Evolutionary conservation across 2,888 invertebrate species (phyloP).

Genomic region (Onchidella celtica): DNA sequence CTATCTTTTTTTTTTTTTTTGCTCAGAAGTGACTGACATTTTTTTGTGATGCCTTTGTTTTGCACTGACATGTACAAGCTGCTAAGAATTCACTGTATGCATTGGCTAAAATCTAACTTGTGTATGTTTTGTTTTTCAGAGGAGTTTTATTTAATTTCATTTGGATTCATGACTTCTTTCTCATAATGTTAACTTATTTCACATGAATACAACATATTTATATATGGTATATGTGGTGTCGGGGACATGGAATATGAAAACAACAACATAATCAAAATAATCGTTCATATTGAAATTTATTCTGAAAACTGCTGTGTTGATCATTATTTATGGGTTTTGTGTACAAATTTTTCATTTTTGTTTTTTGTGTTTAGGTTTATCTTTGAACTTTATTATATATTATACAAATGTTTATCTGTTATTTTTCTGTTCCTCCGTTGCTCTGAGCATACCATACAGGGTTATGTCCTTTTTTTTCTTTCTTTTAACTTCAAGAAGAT

Average conservation of each 20-base stretch:
- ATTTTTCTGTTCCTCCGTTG: no score
- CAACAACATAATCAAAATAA: slow-evolving; percentile 42
- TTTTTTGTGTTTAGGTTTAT: background rate
- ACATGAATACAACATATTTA: slow-evolving; percentile 10
- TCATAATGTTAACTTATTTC: slow-evolving; percentile 25
- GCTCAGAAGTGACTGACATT: no score
- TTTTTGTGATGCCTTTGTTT: no score
- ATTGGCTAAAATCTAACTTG: background rate
- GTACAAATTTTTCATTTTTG: background rate
- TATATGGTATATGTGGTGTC: slow-evolving; percentile 21
- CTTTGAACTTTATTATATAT: no score
- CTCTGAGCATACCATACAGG: no score
- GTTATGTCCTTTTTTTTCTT: background rate
- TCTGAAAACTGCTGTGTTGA: slow-evolving; percentile 5
- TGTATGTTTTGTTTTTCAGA: background rate
- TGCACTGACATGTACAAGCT: background rate
- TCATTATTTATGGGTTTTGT: background rate
- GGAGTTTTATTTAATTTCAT: background rate
- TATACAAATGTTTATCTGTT: no score
- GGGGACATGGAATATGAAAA: slow-evolving; percentile 18
- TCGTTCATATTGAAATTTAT: slow-evolving; percentile 13
- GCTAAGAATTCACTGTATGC: no score
- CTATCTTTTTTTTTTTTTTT: no score
- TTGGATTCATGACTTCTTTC: background rate
- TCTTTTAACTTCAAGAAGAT: background rate